Evolutionary conservation across 2,113 vertebrate genomes (phyloP), one percentile per base, ranked within the genome.

Genomic region (Toxostoma redivivum): DNA sequence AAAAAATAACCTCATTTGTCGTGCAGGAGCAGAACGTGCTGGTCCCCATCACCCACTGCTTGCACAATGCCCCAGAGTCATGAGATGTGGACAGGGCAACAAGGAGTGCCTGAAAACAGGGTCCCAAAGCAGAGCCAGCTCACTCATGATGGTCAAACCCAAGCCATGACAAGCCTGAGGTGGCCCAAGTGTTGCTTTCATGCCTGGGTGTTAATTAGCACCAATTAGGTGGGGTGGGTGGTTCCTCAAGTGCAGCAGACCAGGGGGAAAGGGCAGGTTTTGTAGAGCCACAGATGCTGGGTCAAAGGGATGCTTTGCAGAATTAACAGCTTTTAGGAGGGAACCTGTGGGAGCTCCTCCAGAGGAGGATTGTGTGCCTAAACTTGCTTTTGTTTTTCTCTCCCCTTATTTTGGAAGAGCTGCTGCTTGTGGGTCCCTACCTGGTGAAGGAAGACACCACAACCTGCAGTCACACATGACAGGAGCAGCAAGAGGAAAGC

Each of bases 1-100:
- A 45, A 70, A 44, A 70, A 79, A 47, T 81, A 96, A 90, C 90
- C 85, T 69, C 56, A 94, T 97, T 97, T 92, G 70, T 96, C 57
- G 83, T 92, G 95, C 95, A 48, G 58, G 82, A 86, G 91, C 90
- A 81, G 76, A 92, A 82, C 0, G 2, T 85, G 56, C 33, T 2
- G 7, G 48, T 67, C 58, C 58, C 71, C 40, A 19, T 77, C 79
- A 72, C 19, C 47, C 53, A 30, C 47, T 3, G 18, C 70, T 37
- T 37, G 30, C 56, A 45, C 65, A 16, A 0, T 15, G 21, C 42
- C 42, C 1, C 0, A 47, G 96, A 96, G 87, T 50, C 72, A 42
- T 28, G 87, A 54, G 51, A 58, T 73, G 92, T 81, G 90, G 83
- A 81, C 17, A 27, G 85, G 89, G 91, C 65, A 80, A 2, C 15